phyloP scores from a whole-genome alignment of 2,113 vertebrate species.

The Phalacrocorax carbo region DNA sequence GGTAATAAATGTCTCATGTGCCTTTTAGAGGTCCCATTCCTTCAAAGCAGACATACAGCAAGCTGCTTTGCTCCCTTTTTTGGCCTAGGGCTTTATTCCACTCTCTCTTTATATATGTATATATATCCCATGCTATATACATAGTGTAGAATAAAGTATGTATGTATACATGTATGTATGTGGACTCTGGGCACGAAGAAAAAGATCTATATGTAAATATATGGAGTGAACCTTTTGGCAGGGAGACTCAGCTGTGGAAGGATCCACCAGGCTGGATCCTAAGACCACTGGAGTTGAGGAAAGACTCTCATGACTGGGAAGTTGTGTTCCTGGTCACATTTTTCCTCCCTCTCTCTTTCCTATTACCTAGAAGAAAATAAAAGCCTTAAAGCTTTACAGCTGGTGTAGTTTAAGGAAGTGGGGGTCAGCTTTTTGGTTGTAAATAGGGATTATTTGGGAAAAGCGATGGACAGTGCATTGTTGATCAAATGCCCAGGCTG shows the following conservation, averaged over 20 bases:
- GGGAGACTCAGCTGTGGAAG: neutral
- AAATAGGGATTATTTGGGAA: neutral
- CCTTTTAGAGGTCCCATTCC: neutral
- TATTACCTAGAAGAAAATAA: neutral
- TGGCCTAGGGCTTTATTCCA: neutral
- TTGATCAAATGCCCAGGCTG: neutral
- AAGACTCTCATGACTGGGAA: neutral
- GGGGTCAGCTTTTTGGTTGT: neutral
- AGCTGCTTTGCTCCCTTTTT: neutral
- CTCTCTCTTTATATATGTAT: fast-evolving
- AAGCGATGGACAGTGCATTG: neutral
- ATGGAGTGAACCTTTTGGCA: neutral
- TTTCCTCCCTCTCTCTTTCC: neutral
- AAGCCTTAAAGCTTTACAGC: neutral
- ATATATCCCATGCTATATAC: neutral
- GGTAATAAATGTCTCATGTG: neutral
- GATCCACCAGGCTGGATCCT: neutral
- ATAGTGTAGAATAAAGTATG: neutral
- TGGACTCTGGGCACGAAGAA: neutral
- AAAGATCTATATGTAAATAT: fast-evolving
- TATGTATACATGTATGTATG: fast-evolving
- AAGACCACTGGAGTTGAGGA: neutral
- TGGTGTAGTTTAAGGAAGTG: neutral
- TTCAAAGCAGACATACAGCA: neutral
- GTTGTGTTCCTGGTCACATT: neutral